phyloP scores from a whole-genome alignment of 2,113 vertebrate species.

The Myotis yumanensis region DNA sequence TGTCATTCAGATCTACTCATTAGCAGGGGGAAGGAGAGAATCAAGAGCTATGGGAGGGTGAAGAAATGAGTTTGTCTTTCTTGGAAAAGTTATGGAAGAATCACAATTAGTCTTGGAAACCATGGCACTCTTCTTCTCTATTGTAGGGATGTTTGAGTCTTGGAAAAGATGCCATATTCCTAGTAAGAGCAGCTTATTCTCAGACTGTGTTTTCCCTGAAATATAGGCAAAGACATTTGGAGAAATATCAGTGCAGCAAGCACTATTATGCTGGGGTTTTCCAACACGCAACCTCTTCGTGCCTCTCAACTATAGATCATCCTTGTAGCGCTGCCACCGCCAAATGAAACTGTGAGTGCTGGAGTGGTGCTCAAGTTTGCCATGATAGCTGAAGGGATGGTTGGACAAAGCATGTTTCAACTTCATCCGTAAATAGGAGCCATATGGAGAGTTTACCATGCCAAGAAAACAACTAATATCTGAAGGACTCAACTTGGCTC shows the following conservation, averaged over 20 bases:
- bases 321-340: neutral
- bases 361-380: neutral
- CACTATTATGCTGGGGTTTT: neutral
- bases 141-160: neutral
- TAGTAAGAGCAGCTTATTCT: neutral
- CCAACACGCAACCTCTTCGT: neutral
- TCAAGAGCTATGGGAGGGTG: neutral
- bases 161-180: neutral
- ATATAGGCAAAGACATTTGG: neutral
- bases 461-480: neutral
- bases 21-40: neutral
- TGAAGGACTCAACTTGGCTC: neutral
- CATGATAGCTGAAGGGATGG: neutral
- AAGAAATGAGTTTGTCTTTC: neutral
- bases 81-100: constrained; percentile 2
- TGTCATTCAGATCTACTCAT: constrained; percentile 36
- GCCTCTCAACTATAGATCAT: neutral
- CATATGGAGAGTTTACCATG: neutral
- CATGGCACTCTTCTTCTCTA: neutral
- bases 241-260: neutral
- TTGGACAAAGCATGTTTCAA: neutral
- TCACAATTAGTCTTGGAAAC: constrained; percentile 6
- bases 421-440: neutral
- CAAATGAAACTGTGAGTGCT: neutral
- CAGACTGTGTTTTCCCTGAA: neutral